A percentile compares a stretch with the other conserved stretches of the same genome.
Evolutionary conservation across 2,888 invertebrate genomes (phyloP).

Genomic region (Vesta saturnalis): DNA sequence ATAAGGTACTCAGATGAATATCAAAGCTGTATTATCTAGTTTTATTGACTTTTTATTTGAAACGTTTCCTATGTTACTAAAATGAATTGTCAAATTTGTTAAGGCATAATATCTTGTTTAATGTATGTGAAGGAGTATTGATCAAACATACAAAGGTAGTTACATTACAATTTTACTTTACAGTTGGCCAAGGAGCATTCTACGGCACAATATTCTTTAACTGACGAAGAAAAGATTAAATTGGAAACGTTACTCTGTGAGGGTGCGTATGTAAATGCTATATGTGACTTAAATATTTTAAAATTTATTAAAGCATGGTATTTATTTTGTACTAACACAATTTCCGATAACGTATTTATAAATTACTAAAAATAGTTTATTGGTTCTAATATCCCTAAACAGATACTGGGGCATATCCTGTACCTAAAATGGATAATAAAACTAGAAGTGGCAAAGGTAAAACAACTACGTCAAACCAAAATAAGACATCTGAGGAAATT

Average conservation of each 20-base stretch:
- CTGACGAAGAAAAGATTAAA: conserved; percentile 46
- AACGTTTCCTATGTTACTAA: too few species aligned
- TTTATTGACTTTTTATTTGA: too few species aligned
- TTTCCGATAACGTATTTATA: too few species aligned
- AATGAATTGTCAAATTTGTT: background rate
- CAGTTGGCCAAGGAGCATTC: conserved; percentile 39
- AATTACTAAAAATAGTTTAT: too few species aligned
- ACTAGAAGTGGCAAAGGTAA: background rate
- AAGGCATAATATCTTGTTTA: background rate
- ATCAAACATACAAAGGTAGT: conserved; percentile 36
- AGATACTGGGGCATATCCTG: conserved; percentile 18
- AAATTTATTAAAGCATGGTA: too few species aligned
- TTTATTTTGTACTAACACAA: too few species aligned
- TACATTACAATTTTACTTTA: conserved; percentile 11
- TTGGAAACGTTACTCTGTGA: conserved; percentile 40
- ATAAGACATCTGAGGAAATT: background rate
- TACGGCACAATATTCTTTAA: conserved; percentile 37
- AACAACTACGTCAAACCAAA: too few species aligned
- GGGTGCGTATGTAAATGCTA: conserved; percentile 31
- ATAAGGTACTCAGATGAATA: too few species aligned
- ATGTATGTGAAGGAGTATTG: conserved; percentile 23
- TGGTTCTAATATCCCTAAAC: too few species aligned
- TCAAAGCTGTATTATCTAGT: too few species aligned
- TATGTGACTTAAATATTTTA: too few species aligned
- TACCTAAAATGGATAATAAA: background rate